Conservation (phyloP, 2,113 vertebrate species). For the Dolichallabes microphthalmus region DNA sequence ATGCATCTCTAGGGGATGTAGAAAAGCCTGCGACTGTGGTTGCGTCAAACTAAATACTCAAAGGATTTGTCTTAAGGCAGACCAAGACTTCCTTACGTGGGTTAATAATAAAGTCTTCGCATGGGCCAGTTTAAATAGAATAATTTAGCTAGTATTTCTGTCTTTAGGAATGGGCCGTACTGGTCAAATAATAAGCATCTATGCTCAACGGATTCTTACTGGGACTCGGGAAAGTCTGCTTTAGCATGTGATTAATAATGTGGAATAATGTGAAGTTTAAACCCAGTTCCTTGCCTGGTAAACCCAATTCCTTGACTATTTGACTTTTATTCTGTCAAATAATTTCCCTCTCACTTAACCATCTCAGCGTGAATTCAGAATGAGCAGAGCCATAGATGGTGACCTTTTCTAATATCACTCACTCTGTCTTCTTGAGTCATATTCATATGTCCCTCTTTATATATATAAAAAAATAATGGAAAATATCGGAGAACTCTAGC, state of each 20-base stretch:
- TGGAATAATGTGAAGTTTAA: neutral
- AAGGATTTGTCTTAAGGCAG: neutral
- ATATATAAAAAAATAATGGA: neutral
- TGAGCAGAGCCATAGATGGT: neutral
- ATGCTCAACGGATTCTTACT: neutral
- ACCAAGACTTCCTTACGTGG: neutral
- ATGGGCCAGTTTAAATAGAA: neutral
- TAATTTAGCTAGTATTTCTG: neutral
- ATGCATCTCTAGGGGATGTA: neutral
- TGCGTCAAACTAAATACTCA: neutral
- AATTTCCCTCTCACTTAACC: neutral
- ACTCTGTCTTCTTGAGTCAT: constrained; percentile 13
- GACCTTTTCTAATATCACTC: constrained; percentile 3
- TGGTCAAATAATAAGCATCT: neutral
- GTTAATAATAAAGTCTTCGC: neutral
- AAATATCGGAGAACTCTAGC: constrained; percentile 14
- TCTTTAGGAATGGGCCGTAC: neutral
- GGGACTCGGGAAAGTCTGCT: neutral
- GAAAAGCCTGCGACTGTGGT: neutral
- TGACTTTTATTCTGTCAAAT: neutral
- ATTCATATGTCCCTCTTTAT: neutral
- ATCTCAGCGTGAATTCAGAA: neutral
- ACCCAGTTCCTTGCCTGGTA: neutral
- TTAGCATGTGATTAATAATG: constrained; percentile 6
- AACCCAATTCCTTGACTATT: neutral